Evolutionary conservation across 2,113 vertebrate genomes (phyloP), one percentile per base, ranked within the genome.

Genomic region (Leucoraja erinaceus): DNA sequence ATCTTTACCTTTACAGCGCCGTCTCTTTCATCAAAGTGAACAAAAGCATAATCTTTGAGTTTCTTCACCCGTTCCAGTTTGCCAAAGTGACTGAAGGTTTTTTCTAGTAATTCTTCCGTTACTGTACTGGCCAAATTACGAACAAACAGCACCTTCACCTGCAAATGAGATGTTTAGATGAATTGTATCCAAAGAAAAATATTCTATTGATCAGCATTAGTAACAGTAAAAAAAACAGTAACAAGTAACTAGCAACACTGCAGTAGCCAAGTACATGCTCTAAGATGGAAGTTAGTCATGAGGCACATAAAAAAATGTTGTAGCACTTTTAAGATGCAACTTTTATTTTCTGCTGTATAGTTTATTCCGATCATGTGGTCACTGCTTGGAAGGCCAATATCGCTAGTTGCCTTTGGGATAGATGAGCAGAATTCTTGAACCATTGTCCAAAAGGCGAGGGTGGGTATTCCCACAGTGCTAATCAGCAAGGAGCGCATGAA

Each of bases 21-120:
- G 90, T 99, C 98, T 93, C 99, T 92, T 72, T 99, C 98, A 93
- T 99, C 98, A 94, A 98, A 99, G 96, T 99, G 98, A 94, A 99
- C 97, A 94, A 99, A 99, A 93, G 99, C 98, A 93, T 99, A 99
- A 94, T 99, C 99, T 95, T 99, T 99, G 92, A 99, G 96, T 94
- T 99, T 99, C 96, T 99, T 99, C n/a, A 99, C 99, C 93, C 99
- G 96, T 94, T 99, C 98, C 95, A 99, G 95, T 94, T 98, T 99
- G 59, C 98, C 99, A 95, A 98, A 99, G 93, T 98, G 95, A 93
- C 98, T 96, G 96, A 99, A 99, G 25, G 98, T 96, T 93, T 96
- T 98, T 96, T 99, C 98, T 96, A 99, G 96, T 93, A 98, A 97
- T 94, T 99, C 99, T 94, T 99, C 99, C 0, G 98, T 99, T 88